Evolutionary conservation across 2,113 vertebrate genomes (phyloP), one percentile per base, ranked within the genome.

Genomic region (Callithrix jacchus): DNA sequence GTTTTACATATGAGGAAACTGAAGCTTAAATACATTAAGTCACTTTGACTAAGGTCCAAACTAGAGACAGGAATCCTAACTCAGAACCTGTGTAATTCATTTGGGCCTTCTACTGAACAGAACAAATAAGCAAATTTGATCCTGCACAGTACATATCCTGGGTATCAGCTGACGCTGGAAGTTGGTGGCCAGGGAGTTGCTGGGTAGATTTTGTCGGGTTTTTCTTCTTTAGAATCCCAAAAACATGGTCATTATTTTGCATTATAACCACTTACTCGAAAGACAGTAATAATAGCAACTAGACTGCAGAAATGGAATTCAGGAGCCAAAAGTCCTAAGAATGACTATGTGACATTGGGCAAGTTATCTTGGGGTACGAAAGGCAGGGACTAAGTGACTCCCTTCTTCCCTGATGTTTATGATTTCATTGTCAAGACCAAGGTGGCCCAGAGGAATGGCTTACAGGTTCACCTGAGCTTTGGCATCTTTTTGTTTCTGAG

Each of bases 71-170:
- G 18, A 18, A 14, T 21, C 12, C 73, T 37, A 9, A 54, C 20
- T 14, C 20, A 10, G 1, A 20, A 35, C 9, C 52, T 25, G 5
- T 5, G 2, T 14, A 8, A 52, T 35, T 73, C 13, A 14, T 79
- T n/a, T 18, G 6, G 35, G 9, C 40, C 14, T 47, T 35, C 37
- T 49, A 2, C 40, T 42, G 4, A 58, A 4, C 16, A 40, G 35
- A 79, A 68, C 10, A 18, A 18, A 49, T 56, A 20, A 14, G 9
- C 18, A 35, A 23, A 1, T 13, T 14, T 27, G 16, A 25, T 37
- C 1, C 7, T 0, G 0, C 30, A 17, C 2, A 14, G 10, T 42
- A 0, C 3, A 0, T 9, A 8, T 8, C 37, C 25, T 45, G 4
- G 7, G 8, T 76, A 12, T 14, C 42, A 40, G 27, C 49, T 66